phyloP scores from a whole-genome alignment of 2,888 invertebrate species.

The Caenorhabditis virilis region DNA sequence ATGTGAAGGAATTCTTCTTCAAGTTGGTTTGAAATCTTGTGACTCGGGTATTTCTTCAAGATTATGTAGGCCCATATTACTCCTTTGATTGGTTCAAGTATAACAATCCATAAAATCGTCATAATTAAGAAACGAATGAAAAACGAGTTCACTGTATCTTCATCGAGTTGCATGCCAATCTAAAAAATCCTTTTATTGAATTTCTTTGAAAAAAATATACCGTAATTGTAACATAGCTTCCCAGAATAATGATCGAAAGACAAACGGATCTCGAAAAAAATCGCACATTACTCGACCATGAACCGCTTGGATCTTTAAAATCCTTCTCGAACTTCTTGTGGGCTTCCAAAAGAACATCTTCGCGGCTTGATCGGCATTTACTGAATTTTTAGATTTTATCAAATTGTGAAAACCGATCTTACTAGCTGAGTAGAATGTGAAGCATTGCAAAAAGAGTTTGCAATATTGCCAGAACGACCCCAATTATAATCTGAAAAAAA shows the following conservation, averaged over 20 bases:
- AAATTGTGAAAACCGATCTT: neutral
- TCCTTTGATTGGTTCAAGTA: constrained; percentile 49
- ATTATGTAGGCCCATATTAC: constrained; percentile 29
- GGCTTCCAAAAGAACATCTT: constrained; percentile 14
- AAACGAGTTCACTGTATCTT: constrained; percentile 41
- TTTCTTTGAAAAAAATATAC: neutral
- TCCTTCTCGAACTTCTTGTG: constrained; percentile 6
- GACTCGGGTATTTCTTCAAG: constrained; percentile 22
- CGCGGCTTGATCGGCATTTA: constrained; percentile 15
- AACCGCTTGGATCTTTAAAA: constrained; percentile 26
- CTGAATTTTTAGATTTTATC: neutral
- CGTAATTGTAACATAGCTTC: constrained; percentile 6
- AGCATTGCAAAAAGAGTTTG: constrained; percentile 12
- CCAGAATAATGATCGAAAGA: constrained; percentile 9
- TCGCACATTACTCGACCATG: constrained; percentile 8
- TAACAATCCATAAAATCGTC: constrained; percentile 31
- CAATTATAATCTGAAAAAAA: constrained; percentile 11
- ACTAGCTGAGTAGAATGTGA: constrained; percentile 12
- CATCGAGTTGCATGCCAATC: constrained; percentile 27
- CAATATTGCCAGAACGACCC: constrained; percentile 10
- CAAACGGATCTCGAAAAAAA: constrained; percentile 7
- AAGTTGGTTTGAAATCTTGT: constrained; percentile 29
- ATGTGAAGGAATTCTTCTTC: constrained; percentile 32
- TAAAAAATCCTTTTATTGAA: constrained; percentile 8
- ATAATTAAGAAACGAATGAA: constrained; percentile 38